A percentile compares a stretch with the other conserved stretches of the same genome.
These are phyloP conservation scores for Pica pica DNA, from an alignment of 2,113 vertebrate species.

Conservation along the genomic window DNA sequence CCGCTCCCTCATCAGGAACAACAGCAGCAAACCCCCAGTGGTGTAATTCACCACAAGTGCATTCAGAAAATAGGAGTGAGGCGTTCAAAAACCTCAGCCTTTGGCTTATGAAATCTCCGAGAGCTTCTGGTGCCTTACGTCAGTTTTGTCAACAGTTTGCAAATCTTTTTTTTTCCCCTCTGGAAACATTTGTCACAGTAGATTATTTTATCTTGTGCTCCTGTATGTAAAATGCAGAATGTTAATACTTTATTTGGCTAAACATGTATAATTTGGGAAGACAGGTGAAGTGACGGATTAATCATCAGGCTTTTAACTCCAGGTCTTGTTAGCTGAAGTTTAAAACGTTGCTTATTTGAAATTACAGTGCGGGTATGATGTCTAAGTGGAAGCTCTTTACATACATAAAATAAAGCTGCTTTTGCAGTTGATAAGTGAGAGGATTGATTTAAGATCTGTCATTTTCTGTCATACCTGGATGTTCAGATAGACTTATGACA, in stretches of 20 bases:
- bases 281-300: conserved; percentile 66
- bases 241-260: conserved; percentile 68
- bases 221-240: conserved; percentile 63
- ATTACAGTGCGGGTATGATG: conserved; percentile 39
- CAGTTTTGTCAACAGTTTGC: conserved; percentile 37
- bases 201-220: conserved; percentile 58
- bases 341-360: conserved; percentile 70
- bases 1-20: background rate
- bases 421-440: background rate
- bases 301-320: conserved; percentile 64
- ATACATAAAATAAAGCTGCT: conserved; percentile 15
- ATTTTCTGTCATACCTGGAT: background rate
- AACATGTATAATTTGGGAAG: conserved; percentile 66
- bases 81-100: background rate
- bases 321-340: conserved; percentile 57
- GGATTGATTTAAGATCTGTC: conserved; percentile 23
- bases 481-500: background rate
- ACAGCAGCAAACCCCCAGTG: background rate
- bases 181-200: conserved; percentile 51
- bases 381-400: conserved; percentile 26
- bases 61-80: background rate
- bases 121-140: conserved; percentile 8
- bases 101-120: background rate
- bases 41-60: background rate
- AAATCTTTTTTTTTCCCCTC: background rate